Evolutionary conservation across 2,888 invertebrate species (phyloP).

Genomic region (Ichneumon xanthorius): DNA sequence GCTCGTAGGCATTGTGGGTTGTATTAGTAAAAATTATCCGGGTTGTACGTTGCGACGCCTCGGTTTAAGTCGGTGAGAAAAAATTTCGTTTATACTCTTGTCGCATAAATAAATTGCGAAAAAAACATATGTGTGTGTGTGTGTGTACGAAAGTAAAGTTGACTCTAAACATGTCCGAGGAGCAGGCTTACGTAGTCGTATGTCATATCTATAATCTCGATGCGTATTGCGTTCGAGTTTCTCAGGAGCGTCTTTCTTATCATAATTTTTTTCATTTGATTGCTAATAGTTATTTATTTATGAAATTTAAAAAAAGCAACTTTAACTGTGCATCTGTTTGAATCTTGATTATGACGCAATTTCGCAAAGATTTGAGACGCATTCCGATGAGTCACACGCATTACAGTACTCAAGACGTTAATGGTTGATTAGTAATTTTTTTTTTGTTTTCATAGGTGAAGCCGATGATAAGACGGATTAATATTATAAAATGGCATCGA

Average conservation of each 20-base stretch:
- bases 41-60: not conserved
- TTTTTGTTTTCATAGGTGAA: constrained; percentile 7
- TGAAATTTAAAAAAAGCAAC: not conserved
- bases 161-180: constrained; percentile 15
- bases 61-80: constrained; percentile 4
- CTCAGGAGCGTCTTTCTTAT: not conserved
- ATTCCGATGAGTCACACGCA: not conserved
- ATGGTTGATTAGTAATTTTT: not conserved
- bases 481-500: constrained; percentile 73
- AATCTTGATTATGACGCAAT: not conserved
- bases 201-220: not conserved
- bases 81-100: not conserved
- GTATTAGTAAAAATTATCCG: not conserved
- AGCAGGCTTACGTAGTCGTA: constrained; percentile 1
- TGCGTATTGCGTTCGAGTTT: constrained; percentile 1
- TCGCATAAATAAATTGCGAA: not conserved
- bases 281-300: not conserved
- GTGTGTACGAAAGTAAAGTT: constrained; percentile 1
- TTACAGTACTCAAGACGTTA: not conserved
- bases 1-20: not conserved
- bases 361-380: not conserved
- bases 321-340: not conserved
- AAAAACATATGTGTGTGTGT: not conserved
- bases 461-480: constrained; percentile 31
- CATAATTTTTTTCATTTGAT: not conserved